These are phyloP conservation scores for Phodopus roborovskii DNA, from an alignment of 2,113 vertebrate genomes.

Conservation along the genomic window DNA sequence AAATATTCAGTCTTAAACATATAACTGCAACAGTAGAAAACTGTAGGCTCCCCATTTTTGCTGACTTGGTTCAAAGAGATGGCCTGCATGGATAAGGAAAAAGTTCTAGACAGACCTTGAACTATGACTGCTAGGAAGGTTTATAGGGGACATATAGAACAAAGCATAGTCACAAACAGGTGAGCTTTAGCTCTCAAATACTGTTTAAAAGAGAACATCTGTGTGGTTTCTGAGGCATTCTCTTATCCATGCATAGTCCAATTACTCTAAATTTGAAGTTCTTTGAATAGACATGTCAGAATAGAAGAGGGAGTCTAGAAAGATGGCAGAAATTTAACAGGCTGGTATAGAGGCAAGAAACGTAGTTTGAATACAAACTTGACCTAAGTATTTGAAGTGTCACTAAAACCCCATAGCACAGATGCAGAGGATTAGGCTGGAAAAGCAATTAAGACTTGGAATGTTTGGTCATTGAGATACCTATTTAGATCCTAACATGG, in stretches of 20 bases:
- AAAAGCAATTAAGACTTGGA: not conserved
- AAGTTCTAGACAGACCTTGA: not conserved
- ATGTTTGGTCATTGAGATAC: not conserved
- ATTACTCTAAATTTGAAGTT: not conserved
- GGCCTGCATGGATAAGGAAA: not conserved
- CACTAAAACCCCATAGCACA: not conserved
- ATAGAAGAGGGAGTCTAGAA: not conserved
- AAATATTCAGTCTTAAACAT: not conserved
- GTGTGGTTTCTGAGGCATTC: not conserved
- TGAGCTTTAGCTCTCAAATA: not conserved
- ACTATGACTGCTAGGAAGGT: not conserved
- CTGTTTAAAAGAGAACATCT: not conserved
- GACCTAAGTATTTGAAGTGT: not conserved
- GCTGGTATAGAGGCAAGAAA: not conserved
- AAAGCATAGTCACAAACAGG: not conserved
- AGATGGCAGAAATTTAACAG: not conserved
- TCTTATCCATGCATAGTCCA: not conserved
- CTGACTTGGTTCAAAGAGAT: not conserved
- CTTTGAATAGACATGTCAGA: not conserved
- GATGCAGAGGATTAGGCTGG: not conserved
- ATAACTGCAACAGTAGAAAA: not conserved
- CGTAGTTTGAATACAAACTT: not conserved
- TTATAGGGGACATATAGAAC: accelerated
- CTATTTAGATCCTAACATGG: not conserved
- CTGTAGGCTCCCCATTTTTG: accelerated